These are phyloP conservation scores for Microctonus aethiopoides DNA, from an alignment of 2,888 invertebrate genomes.

Conservation along the genomic window DNA sequence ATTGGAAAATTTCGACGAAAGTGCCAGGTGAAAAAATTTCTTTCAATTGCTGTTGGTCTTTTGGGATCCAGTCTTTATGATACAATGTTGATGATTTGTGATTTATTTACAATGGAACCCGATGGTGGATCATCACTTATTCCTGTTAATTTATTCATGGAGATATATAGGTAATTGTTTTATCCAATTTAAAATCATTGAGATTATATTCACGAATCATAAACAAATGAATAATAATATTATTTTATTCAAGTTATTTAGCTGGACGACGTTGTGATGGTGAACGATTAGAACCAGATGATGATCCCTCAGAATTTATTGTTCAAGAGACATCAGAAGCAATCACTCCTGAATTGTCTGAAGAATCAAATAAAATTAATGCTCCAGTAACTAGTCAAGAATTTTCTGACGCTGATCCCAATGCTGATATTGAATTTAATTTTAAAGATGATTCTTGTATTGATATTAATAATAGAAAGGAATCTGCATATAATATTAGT, in stretches of 20 bases:
- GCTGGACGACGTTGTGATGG: conserved; percentile 60
- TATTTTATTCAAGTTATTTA: conserved; percentile 50
- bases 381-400: conserved; percentile 47
- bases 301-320: conserved; percentile 44
- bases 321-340: conserved; percentile 38
- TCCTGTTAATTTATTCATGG: conserved; percentile 73
- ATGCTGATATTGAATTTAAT: conserved; percentile 50
- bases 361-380: conserved; percentile 26
- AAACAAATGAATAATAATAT: neutral
- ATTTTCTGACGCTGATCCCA: conserved; percentile 50
- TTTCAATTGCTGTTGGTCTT: conserved; percentile 79
- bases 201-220: neutral
- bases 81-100: conserved; percentile 84
- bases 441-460: conserved; percentile 47
- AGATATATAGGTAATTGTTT: conserved; percentile 64
- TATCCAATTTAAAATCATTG: neutral
- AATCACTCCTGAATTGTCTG: conserved; percentile 30
- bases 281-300: conserved; percentile 48
- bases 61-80: conserved; percentile 79
- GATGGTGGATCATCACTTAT: conserved; percentile 86
- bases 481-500: conserved; percentile 4
- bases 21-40: conserved; percentile 79
- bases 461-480: conserved; percentile 24
- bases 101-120: conserved; percentile 83
- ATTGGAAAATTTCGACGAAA: conserved; percentile 77